Conservation (phyloP, 2,888 invertebrate genomes). For the Lepas anatifera region DNA sequence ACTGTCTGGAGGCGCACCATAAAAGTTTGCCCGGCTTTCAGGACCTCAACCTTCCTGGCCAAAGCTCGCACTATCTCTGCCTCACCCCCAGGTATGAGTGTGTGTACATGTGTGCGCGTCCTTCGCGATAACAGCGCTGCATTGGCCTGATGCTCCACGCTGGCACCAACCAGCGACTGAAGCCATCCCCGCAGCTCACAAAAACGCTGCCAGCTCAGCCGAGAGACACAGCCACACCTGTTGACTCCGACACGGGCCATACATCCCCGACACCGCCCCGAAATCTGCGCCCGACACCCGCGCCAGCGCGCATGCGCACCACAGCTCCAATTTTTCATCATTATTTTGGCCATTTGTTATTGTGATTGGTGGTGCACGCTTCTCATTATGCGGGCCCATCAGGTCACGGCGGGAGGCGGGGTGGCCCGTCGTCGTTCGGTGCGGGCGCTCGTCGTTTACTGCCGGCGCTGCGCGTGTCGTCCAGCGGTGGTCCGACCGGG, state of each 20-base stretch:
- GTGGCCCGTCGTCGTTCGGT: not conserved
- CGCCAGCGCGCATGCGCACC: not conserved
- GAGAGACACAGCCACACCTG: no score
- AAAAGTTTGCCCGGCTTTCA: no score
- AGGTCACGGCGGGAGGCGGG: not conserved
- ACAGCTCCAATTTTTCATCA: constrained; percentile 4
- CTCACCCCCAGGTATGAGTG: no score
- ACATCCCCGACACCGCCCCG: not conserved
- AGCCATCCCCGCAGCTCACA: not conserved
- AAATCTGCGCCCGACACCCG: not conserved
- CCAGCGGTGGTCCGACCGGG: not conserved
- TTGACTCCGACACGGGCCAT: no score
- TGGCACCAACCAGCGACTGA: no score
- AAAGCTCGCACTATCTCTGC: no score
- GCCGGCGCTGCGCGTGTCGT: not conserved
- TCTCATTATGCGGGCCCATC: not conserved
- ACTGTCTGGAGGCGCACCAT: no score
- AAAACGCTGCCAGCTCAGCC: not conserved
- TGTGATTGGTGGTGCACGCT: constrained; percentile 4
- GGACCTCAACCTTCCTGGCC: no score
- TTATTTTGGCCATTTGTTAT: constrained; percentile 5
- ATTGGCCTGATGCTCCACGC: no score
- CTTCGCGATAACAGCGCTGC: no score
- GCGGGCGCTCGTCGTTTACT: not conserved
- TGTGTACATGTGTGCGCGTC: no score